Percentiles rank a stretch among this genome's conserved stretches.
phyloP scores from a whole-genome alignment of 30 jellyfish, hydroid and myxozoan species.

The Phacellophora camtschatica region DNA sequence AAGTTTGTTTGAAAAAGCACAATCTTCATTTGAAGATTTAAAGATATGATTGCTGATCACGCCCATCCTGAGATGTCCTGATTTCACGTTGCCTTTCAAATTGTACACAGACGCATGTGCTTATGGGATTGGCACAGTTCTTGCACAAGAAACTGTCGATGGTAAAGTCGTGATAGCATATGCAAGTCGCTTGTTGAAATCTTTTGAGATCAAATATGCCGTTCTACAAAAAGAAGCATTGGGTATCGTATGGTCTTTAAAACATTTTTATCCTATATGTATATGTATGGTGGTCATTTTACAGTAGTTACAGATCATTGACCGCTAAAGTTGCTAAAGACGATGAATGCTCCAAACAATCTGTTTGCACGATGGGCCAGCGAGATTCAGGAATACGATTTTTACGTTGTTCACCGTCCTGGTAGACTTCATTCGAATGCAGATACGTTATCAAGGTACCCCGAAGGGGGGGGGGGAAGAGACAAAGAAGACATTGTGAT shows the following conservation, averaged over 20 bases:
- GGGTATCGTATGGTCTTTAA: slow-evolving; percentile 48
- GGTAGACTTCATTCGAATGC: slow-evolving; percentile 56
- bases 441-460: slow-evolving; percentile 48
- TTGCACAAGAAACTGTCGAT: slow-evolving; percentile 45
- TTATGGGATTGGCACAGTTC: slow-evolving; percentile 56
- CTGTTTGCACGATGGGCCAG: slow-evolving; percentile 69
- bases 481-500: slow-evolving; percentile 31
- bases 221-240: slow-evolving; percentile 52
- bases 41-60: slow-evolving; percentile 18
- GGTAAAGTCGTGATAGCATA: slow-evolving; percentile 50
- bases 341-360: slow-evolving; percentile 49
- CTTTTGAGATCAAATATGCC: slow-evolving; percentile 32
- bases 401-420: slow-evolving; percentile 41
- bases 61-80: slow-evolving; percentile 51
- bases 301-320: slow-evolving; percentile 38
- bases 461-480: slow-evolving; percentile 38
- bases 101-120: slow-evolving; percentile 56
- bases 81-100: slow-evolving; percentile 14
- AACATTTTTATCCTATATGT: slow-evolving; percentile 58
- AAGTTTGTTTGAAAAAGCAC: neutral
- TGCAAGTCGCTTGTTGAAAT: slow-evolving; percentile 37
- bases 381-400: slow-evolving; percentile 53
- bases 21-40: neutral
- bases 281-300: slow-evolving; percentile 54
- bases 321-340: slow-evolving; percentile 57